A percentile compares a stretch with the other conserved stretches of the same genome.
Conservation (phyloP, 2,797 vertebrate species). For the Gallinago solitaria region DNA sequence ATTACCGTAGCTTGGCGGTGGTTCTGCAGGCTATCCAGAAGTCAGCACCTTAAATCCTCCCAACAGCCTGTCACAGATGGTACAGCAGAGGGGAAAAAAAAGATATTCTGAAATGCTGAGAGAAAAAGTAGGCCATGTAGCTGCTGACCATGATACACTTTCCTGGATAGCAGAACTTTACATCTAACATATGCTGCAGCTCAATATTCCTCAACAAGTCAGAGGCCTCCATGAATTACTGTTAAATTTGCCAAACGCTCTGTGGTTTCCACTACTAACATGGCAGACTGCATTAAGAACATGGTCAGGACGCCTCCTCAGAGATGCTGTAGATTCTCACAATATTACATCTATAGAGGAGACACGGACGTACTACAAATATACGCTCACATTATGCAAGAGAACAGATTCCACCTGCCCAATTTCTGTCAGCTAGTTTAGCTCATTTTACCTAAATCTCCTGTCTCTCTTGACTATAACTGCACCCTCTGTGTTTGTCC, state of each 20-base stretch:
- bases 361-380: neutral
- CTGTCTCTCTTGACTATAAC: neutral
- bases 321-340: neutral
- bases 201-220: neutral
- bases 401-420: neutral
- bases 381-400: neutral
- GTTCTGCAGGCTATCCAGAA: neutral
- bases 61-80: constrained; percentile 54
- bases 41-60: constrained; percentile 32
- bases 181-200: neutral
- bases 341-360: rapidly evolving
- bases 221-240: neutral
- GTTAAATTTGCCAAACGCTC: neutral
- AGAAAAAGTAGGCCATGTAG: constrained; percentile 37
- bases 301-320: neutral
- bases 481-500: neutral
- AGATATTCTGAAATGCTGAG: constrained; percentile 4
- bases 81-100: constrained; percentile 7
- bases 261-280: neutral
- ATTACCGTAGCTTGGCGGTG: neutral
- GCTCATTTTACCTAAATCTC: neutral
- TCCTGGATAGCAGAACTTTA: neutral
- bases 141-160: neutral
- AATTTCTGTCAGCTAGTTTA: neutral
- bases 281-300: neutral